Percentiles rank a stretch among this genome's conserved stretches.
Conservation (phyloP, 1,140 invertebrate genomes). For the Hestina assimilis region DNA sequence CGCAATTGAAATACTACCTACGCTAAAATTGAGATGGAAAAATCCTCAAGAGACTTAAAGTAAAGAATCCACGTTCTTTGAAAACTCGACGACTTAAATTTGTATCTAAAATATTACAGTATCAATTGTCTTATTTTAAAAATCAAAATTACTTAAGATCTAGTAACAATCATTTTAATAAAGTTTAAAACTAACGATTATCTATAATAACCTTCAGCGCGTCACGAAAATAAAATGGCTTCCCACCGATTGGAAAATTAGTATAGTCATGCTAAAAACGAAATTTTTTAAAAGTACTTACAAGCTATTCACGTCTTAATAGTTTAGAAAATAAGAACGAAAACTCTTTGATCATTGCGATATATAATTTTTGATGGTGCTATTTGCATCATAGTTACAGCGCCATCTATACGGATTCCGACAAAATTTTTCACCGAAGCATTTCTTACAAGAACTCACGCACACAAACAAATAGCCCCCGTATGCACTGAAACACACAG, state of each 20-base stretch:
- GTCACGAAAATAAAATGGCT: slow-evolving; percentile 32
- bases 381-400: slow-evolving; percentile 55
- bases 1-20: no score
- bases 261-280: slow-evolving; percentile 29
- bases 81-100: no score
- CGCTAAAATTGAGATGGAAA: no score
- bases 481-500: slow-evolving; percentile 35
- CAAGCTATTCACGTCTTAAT: slow-evolving; percentile 15
- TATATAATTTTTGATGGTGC: slow-evolving; percentile 61
- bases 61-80: no score
- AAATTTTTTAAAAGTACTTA: slow-evolving; percentile 19
- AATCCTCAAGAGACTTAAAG: no score
- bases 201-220: slow-evolving; percentile 26
- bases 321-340: neutral
- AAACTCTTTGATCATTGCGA: slow-evolving; percentile 5
- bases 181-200: slow-evolving; percentile 29
- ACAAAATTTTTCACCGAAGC: slow-evolving; percentile 73
- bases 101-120: no score
- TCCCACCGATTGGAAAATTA: slow-evolving; percentile 30
- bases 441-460: slow-evolving; percentile 75
- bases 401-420: slow-evolving; percentile 72
- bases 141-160: slow-evolving; percentile 16
- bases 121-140: no score
- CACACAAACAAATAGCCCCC: slow-evolving; percentile 37
- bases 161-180: slow-evolving; percentile 19